These are phyloP conservation scores for Rhabdomys pumilio DNA, from an alignment of 2,797 vertebrate genomes.

Conservation along the genomic window DNA sequence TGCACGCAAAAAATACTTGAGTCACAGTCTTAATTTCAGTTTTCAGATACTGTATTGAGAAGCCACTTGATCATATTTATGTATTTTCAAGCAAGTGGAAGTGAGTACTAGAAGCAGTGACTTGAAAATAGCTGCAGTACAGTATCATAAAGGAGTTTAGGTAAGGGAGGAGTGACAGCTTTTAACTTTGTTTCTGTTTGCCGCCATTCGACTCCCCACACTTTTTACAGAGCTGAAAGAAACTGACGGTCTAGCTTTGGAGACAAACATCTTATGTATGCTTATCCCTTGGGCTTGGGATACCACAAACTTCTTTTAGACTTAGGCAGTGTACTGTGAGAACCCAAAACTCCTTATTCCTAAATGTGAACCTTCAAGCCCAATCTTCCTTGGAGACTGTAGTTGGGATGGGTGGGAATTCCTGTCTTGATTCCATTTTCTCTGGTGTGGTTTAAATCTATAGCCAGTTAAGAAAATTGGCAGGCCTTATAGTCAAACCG, in stretches of 20 bases:
- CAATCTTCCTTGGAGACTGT: neutral
- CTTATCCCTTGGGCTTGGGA: neutral
- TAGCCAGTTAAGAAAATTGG: conserved; percentile 9
- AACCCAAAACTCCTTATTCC: conserved; percentile 27
- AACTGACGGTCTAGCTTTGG: neutral
- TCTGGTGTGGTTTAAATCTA: conserved; percentile 64
- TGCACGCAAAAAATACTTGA: neutral
- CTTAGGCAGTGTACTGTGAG: neutral
- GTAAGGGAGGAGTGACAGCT: neutral
- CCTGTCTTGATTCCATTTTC: conserved; percentile 44
- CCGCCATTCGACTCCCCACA: neutral
- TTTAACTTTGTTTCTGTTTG: conserved; percentile 12
- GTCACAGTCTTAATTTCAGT: neutral
- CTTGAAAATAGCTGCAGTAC: neutral
- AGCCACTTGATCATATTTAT: neutral
- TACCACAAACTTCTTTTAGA: conserved; percentile 32
- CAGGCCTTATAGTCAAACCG: neutral
- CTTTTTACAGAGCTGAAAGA: neutral
- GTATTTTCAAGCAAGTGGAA: conserved; percentile 31
- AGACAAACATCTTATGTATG: neutral
- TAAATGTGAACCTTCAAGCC: conserved; percentile 13
- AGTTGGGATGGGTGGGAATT: conserved; percentile 47
- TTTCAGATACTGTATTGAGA: conserved; percentile 24
- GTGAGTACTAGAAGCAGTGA: conserved; percentile 7
- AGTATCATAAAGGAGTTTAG: neutral